Evolutionary conservation across 1,140 invertebrate genomes (phyloP), one percentile per base, ranked within the genome.

Genomic region (Frieseomelitta varia): DNA sequence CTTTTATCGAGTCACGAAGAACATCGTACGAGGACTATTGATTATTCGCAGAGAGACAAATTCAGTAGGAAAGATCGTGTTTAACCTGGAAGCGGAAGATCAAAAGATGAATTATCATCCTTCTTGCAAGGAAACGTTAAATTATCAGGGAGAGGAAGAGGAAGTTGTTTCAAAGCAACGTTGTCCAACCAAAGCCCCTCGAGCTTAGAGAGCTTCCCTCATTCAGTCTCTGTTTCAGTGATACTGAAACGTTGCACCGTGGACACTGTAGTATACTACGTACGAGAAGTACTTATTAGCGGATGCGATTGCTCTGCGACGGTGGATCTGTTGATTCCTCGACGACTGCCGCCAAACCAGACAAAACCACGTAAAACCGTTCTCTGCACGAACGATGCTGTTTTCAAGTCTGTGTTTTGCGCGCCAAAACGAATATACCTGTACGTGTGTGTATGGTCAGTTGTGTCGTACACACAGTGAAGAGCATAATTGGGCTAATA

Each of bases 311-410:
- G n/a, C 51, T 73, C 30, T 24, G 72, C n/a, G 12, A 55, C 4
- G 47, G 11, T n/a, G 47, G 27, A 73, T 73, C 47, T 73, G 71
- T 53, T 73, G 71, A 73, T 73, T 71, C 39, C 39, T 71, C 39
- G 39, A 51, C 21, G 21, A 39, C 34, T 69, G 34, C 1, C 0
- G 34, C 47, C 27, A 51, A 72, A n/a, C 47, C 6, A n/a, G n/a
- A 53, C 69, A 72, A 72, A 51, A 53, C 47, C 69, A 15, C 47
- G 14, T 27, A 12, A 27, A 53, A 72, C 39, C 12, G 47, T 72
- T 72, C 47, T 24, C 19, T 47, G 51, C 30, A n/a, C 14, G 51
- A 24, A 17, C 39, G 15, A 19, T 27, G 47, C 47, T n/a, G 71
- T 30, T 73, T 53, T 27, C 11, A 73, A 30, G 17, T 14, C n/a